Evolutionary conservation across 2,113 vertebrate genomes (phyloP).

Genomic region (Maccullochella peelii): DNA sequence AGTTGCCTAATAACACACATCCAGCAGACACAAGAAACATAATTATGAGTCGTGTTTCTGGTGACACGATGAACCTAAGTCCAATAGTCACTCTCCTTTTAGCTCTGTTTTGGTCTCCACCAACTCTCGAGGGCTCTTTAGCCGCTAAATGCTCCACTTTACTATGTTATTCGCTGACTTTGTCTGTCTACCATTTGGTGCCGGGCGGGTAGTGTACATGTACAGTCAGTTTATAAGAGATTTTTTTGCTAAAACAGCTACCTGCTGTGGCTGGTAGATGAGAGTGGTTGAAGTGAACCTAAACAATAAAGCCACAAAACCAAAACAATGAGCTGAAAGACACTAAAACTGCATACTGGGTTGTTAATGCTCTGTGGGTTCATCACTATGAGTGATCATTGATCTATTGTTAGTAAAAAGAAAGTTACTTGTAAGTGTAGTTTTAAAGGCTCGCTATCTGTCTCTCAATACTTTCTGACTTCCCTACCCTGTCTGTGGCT

Average conservation of each 20-base stretch:
- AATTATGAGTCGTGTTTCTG: background rate
- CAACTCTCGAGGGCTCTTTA: background rate
- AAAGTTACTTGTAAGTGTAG: too few species aligned
- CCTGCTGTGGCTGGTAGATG: background rate
- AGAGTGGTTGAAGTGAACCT: background rate
- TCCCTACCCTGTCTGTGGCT: background rate
- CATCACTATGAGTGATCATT: background rate
- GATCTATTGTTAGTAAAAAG: background rate
- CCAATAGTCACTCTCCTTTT: too few species aligned
- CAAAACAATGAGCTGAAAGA: background rate
- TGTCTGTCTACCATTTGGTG: background rate
- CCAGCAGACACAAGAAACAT: background rate
- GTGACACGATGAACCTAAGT: background rate
- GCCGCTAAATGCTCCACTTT: background rate
- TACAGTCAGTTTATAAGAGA: background rate
- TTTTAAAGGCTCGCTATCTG: background rate
- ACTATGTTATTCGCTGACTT: too few species aligned
- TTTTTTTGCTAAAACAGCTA: background rate
- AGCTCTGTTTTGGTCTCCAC: background rate
- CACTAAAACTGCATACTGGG: too few species aligned
- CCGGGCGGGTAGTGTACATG: background rate
- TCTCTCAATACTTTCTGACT: background rate
- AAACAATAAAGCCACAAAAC: background rate
- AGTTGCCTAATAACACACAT: background rate
- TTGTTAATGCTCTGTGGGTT: background rate